Percentiles rank a stretch among this genome's conserved stretches.
Evolutionary conservation across 2,113 vertebrate species (phyloP).

Genomic region (Ammodytes dubius): DNA sequence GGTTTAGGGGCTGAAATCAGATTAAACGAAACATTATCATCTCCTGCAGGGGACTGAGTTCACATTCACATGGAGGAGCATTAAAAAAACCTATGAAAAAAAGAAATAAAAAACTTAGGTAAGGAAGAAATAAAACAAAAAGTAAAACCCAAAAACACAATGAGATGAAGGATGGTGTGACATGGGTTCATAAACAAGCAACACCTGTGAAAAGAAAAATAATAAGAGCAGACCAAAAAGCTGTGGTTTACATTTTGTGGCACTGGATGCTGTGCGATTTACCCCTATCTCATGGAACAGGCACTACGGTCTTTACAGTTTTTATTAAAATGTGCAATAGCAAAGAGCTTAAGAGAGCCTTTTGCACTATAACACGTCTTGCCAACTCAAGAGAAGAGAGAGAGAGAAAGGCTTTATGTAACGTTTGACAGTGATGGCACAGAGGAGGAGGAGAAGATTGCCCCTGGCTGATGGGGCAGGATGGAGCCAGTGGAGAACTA

Average conservation of each 20-base stretch:
- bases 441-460: conserved; percentile 16
- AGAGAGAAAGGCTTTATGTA: conserved; percentile 52
- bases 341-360: conserved; percentile 19
- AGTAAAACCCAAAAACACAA: not conserved
- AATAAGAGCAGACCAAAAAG: not conserved
- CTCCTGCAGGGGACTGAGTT: conserved; percentile 22
- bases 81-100: conserved; percentile 17
- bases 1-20: conserved; percentile 45
- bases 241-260: not conserved
- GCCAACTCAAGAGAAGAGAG: conserved; percentile 40
- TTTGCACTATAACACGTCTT: conserved; percentile 14
- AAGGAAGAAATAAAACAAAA: not conserved
- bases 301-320: conserved; percentile 30
- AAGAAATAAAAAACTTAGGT: not conserved
- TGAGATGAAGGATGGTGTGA: not conserved
- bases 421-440: conserved; percentile 45
- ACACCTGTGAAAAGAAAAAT: not conserved
- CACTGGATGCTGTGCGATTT: conserved; percentile 1
- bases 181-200: not conserved
- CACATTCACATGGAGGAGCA: conserved; percentile 17
- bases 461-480: conserved; percentile 28
- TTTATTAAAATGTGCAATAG: conserved; percentile 44
- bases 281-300: conserved; percentile 12
- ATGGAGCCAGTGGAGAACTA: conserved; percentile 37
- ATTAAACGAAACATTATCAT: conserved; percentile 51